Evolutionary conservation across 2,888 invertebrate genomes (phyloP), one percentile per base, ranked within the genome.

Genomic region (Tetrapedia diversipes): DNA sequence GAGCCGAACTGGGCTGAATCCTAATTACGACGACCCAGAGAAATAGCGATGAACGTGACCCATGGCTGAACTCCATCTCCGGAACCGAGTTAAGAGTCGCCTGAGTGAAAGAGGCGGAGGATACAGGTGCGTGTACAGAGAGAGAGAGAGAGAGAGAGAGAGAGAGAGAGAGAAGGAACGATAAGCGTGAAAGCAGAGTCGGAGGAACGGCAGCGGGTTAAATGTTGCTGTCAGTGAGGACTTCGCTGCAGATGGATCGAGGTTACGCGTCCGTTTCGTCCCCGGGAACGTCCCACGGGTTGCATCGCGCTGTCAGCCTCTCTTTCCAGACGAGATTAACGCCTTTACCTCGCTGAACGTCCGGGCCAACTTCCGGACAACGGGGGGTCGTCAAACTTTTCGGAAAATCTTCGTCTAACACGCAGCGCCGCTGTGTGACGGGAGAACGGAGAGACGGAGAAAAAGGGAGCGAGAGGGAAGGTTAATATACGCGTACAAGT

Each of bases 21-120:
- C 86, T 86, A 86, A 86, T 86, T 86, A 83, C 83, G 69, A 69
- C 72, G 75, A 77, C 54, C 72, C 75, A 53, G 82, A 80, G 82
- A 80, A 73, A 77, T 67, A 69, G 54, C 74, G 61, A 43, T 60
- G 78, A 78, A 85, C 86, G 86, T 85, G 87, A 85, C 81, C 83
- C 71, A 68, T 69, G 81, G 66, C 71, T 59, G 67, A 76, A 74
- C 71, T 83, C 60, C 56, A 41, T 68, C 64, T 41, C 54, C 47
- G 60, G 71, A 63, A 70, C 67, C 57, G 71, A 80, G 74, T 71
- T 72, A 72, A 77, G 77, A 72, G 56, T n/a, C n/a, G n/a, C n/a
- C n/a, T n/a, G n/a, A n/a, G n/a, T n/a, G n/a, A n/a, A n/a, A n/a
- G n/a, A n/a, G n/a, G n/a, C n/a, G n/a, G n/a, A n/a, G n/a, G n/a